Base-by-base conservation (phyloP, 2,888 invertebrate species). In the Zygaena filipendulae region DNA sequence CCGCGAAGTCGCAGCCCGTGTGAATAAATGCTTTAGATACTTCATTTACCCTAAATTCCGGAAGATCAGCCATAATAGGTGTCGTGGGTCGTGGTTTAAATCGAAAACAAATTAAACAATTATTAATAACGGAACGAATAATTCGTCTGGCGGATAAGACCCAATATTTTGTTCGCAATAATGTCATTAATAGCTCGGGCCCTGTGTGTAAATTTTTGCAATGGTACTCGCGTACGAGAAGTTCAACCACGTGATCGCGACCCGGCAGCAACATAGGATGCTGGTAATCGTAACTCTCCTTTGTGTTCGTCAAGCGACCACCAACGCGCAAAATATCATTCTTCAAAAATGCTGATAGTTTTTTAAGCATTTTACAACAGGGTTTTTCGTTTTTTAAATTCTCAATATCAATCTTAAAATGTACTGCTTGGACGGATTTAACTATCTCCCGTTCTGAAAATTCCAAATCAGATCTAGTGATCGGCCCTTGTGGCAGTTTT, bases 51-150 rank as follows among this genome's bases (percentile, higher is more conserved):
- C 36, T 27, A 24, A 21, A 32, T 3, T 11, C 12, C 5, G 30
- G 32, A 12, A 30, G 16, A 23, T 33, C 29, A 9, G 33, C 35
- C 39, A 39, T 39, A 8, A 16, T 20, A 4, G 38, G 28, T 7
- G 8, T 8, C 7, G 23, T n/a, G 7, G 19, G 9, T 10, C 3
- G 18, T 6, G 30, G 25, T 9, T 22, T 14, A 8, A 9, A 3
- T n/a, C 24, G 11, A 13, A 32, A 32, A 7, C 32, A 27, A n/a
- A 9, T 3, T 14, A 23, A 21, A 11, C 27, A 32, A 9, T 24
- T 24, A 9, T 13, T 12, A 4, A 13, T 3, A 16, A 16, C 16
- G 5, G 16, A 16, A 4, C 16, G 16, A 16, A 16, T 16, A 16
- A 16, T 16, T 6, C 16, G 16, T 7, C 16, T 16, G 7, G 29